Percentiles rank a stretch among this genome's conserved stretches.
Conservation (phyloP, 2,113 vertebrate species). For the Pterocles orientalis region DNA sequence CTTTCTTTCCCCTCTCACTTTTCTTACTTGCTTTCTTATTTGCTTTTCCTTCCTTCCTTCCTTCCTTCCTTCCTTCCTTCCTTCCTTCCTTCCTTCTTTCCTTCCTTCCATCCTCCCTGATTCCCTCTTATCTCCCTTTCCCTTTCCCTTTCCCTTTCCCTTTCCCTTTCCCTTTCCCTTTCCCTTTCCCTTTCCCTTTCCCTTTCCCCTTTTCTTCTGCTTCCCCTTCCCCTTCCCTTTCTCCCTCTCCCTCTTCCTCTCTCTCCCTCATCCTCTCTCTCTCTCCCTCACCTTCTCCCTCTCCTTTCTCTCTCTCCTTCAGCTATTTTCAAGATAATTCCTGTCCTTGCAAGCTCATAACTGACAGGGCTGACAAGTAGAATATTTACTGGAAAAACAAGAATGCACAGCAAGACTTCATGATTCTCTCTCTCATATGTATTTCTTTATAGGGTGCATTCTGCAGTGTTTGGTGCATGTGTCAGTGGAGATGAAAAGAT, state of each 20-base stretch:
- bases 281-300: too few species aligned
- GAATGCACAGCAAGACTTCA: constrained; percentile 34
- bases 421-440: constrained; percentile 13
- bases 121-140: neutral
- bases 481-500: constrained; percentile 58
- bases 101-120: too few species aligned
- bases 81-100: neutral
- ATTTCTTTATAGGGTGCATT: constrained; percentile 27
- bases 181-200: rapidly evolving
- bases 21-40: neutral
- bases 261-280: too few species aligned
- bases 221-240: rapidly evolving
- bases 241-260: too few species aligned
- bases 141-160: neutral
- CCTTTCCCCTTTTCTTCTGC: too few species aligned
- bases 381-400: constrained; percentile 40
- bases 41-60: neutral
- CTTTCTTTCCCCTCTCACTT: neutral
- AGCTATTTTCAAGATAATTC: neutral
- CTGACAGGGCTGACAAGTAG: constrained; percentile 25
- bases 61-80: neutral
- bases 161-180: too few species aligned
- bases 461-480: constrained; percentile 38
- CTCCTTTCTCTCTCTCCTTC: neutral
- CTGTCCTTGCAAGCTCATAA: neutral